phyloP scores from a whole-genome alignment of 2,113 vertebrate species.

The Oncorhynchus clarkii region DNA sequence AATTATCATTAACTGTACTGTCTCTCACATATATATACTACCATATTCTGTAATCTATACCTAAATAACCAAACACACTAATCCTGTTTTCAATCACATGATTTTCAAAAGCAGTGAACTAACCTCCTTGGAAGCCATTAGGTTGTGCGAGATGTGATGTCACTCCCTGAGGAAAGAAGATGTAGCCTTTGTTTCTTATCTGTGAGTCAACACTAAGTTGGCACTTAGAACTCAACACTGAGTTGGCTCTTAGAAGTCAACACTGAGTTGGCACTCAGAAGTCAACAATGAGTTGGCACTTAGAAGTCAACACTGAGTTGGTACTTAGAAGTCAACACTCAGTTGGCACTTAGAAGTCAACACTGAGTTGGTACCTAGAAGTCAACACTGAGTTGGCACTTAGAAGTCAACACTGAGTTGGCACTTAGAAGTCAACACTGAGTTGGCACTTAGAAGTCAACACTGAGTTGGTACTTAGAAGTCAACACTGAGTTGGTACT shows the following conservation, averaged over 20 bases:
- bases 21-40: neutral
- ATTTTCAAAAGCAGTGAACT: slow-evolving; percentile 26
- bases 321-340: too few species aligned
- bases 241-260: too few species aligned
- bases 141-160: slow-evolving; percentile 13
- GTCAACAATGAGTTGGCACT: too few species aligned
- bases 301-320: too few species aligned
- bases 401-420: neutral
- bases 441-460: too few species aligned
- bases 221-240: too few species aligned
- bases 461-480: too few species aligned
- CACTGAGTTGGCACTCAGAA: neutral
- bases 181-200: slow-evolving; percentile 12
- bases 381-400: too few species aligned
- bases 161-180: slow-evolving; percentile 25
- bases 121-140: slow-evolving; percentile 69
- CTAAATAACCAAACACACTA: slow-evolving; percentile 16
- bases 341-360: too few species aligned
- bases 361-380: too few species aligned
- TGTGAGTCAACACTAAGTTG: slow-evolving; percentile 2
- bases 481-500: too few species aligned
- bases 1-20: neutral
- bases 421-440: too few species aligned
- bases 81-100: neutral
- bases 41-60: neutral